Conservation (phyloP, 2,113 vertebrate genomes). For the Oceanodroma tethys region DNA sequence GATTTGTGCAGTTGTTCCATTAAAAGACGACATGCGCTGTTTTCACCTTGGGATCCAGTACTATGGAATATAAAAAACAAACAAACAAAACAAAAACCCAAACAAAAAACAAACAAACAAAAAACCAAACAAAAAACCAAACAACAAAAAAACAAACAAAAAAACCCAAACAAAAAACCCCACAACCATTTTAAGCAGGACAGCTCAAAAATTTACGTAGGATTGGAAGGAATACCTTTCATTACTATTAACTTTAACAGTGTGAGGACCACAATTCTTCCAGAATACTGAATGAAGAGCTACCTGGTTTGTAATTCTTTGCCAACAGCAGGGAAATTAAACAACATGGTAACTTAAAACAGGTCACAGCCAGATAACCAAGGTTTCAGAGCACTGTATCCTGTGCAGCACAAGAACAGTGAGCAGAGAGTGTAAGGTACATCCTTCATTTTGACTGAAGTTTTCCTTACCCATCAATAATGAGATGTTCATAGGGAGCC, state of each 20-base stretch:
- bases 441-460: not conserved
- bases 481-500: conserved; percentile 95
- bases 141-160: too few relatives aligned
- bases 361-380: not conserved
- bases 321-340: not conserved
- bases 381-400: not conserved
- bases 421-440: not conserved
- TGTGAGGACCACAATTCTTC: not conserved
- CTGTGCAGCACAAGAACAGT: not conserved
- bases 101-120: too few relatives aligned
- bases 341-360: not conserved
- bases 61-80: rapidly evolving
- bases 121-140: too few relatives aligned
- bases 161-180: too few relatives aligned
- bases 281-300: not conserved
- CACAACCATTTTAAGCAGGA: not conserved
- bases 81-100: too few relatives aligned
- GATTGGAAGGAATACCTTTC: not conserved
- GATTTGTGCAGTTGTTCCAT: not conserved
- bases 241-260: too few relatives aligned
- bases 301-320: not conserved
- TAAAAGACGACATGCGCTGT: not conserved
- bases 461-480: conserved; percentile 91
- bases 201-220: not conserved
- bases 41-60: not conserved